Evolutionary conservation across 2,888 invertebrate species (phyloP), one percentile per base, ranked within the genome.

Genomic region (Poecilus cupreus): DNA sequence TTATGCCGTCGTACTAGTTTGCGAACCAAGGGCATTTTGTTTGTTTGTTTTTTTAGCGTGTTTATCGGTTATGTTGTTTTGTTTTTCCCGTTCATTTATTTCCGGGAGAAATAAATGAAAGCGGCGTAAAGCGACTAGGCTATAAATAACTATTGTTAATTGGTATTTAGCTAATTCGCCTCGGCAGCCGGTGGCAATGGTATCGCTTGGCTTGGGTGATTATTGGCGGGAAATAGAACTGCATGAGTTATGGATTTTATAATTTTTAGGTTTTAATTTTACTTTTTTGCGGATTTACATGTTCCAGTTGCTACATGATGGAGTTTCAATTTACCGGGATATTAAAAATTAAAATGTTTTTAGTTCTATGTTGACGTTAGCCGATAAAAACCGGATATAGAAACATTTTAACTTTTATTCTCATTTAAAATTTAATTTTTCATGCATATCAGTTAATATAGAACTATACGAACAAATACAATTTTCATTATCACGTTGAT

Each of bases 101-200:
- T 77, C 24, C 51, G 22, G 22, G 57, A 46, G 43, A 77, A 77
- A 77, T 77, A 77, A 77, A 77, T 60, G 77, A 39, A 76, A 76
- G 32, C 60, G 11, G 51, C 18, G 75, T 20, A 51, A 24, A 51
- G 26, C 51, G 26, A 13, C 54, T 18, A 32, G 32, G 60, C 43
- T 39, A 77, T 77, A 77, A 77, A 77, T 77, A 60, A 77, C 77
- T 77, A 77, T 77, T 77, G 77, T 77, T 77, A 77, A 77, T 77
- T 77, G 77, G 77, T 77, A 77, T 77, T 77, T 77, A 77, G 77
- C 39, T 77, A 60, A 77, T 57, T 77, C 77, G 76, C 64, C 37
- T 60, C 22, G 60, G 70, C 70, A 70, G 18, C 54, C 20, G 20
- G 54, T 13, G 20, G 54, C 54, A 20, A 1, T 49, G 18, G 18